phyloP scores from a whole-genome alignment of 2,113 vertebrate genomes.

The Columba livia region DNA sequence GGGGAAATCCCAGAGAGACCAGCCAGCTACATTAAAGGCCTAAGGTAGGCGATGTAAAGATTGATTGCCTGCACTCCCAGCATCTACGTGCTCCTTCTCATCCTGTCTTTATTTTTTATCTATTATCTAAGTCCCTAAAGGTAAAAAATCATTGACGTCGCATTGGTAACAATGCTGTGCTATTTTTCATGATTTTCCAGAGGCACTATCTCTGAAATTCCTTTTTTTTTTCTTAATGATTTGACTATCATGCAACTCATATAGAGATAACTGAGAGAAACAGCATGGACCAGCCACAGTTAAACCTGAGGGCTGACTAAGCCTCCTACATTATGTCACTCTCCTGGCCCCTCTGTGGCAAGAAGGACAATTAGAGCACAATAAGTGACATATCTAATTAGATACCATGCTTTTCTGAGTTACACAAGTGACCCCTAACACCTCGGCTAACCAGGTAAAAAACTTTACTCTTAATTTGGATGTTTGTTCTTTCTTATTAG shows the following conservation, averaged over 20 bases:
- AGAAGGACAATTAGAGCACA: not conserved
- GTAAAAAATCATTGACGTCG: not conserved
- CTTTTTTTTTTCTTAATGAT: not conserved
- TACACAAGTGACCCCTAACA: not conserved
- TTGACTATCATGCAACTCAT: not conserved
- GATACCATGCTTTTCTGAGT: not conserved
- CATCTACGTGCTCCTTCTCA: not conserved
- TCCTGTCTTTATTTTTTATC: not conserved
- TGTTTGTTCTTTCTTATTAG: not conserved
- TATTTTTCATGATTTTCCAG: not conserved
- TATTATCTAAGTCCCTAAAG: not conserved
- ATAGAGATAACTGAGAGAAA: not conserved
- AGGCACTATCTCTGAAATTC: not conserved
- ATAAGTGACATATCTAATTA: slow-evolving; percentile 29
- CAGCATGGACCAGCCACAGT: not conserved
- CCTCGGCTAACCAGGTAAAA: not conserved
- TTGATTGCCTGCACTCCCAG: not conserved
- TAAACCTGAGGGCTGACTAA: not conserved
- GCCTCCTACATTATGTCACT: not conserved
- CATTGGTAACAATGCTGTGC: not conserved
- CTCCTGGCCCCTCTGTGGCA: not conserved
- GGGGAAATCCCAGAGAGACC: not conserved
- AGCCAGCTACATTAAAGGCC: not conserved
- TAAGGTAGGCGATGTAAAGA: not conserved
- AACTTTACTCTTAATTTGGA: not conserved